Base-by-base conservation (phyloP, 2,113 vertebrate genomes). In the Malurus elegans region DNA sequence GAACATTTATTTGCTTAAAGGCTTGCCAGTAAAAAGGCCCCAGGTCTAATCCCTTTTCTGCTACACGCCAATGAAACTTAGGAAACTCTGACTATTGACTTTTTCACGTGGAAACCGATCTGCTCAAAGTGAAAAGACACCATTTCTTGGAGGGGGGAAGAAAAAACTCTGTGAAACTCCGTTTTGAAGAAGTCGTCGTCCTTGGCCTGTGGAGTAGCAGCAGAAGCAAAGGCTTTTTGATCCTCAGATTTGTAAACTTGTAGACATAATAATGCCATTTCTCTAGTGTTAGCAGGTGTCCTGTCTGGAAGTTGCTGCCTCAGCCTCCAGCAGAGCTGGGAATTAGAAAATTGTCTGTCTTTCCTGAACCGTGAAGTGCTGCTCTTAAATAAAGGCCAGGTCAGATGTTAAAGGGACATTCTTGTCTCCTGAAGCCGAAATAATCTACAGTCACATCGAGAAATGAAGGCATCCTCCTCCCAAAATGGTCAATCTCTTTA, bases 361-460 rank as follows among this genome's bases (percentile, higher is more conserved):
- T 97, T 97, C 94, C 97, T 97, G 97, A 97, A 97, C 97, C 97
- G 97, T 97, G 96, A 97, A 97, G 97, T 95, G 94, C 96, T 97
- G 97, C 94, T 97, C 97, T 97, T 97, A 97, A 97, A 97, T 97
- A 97, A 97, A 97, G 97, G 96, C 97, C 97, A 97, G 97, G 97
- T 97, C 97, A 97, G 96, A 97, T 97, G 97, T 97, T 97, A 97
- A 97, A 97, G 96, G 96, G 96, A 97, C 97, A 97, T 97, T 97
- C 97, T 97, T 97, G 97, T 97, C 92, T 97, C 67, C 93, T 97
- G 97, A 97, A 97, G 97, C 97, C 62, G 95, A 97, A 97, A 97
- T 97, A 97, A 97, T 97, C 97, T 95, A 97, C 97, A 96, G 95
- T 97, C 96, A 94, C 56, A 2, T 92, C 88, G 32, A 97, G 96